Evolutionary conservation across 2,888 invertebrate genomes (phyloP).

Genomic region (Apodemia mormo): DNA sequence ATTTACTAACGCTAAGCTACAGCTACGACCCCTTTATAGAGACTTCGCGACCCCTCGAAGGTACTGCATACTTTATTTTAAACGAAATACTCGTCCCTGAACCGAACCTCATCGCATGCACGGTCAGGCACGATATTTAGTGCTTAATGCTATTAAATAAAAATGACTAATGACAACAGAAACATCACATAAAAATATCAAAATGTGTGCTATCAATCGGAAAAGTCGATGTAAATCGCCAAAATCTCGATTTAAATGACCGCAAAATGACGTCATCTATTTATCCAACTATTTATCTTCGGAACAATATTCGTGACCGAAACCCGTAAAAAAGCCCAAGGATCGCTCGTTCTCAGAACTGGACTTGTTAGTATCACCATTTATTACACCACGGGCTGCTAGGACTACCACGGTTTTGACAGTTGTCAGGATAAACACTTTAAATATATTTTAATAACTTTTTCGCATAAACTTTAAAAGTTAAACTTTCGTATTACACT

Average conservation of each 20-base stretch:
- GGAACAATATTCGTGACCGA: constrained; percentile 65
- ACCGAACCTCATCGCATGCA: too few relatives aligned
- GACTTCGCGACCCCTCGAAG: too few relatives aligned
- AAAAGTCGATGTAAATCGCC: neutral
- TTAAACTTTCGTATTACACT: too few relatives aligned
- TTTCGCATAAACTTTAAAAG: too few relatives aligned
- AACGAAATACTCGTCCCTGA: too few relatives aligned
- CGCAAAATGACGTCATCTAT: constrained; percentile 56
- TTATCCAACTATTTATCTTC: constrained; percentile 65
- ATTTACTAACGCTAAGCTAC: too few relatives aligned
- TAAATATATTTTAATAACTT: neutral
- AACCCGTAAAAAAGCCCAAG: constrained; percentile 46
- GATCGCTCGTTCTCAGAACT: constrained; percentile 66
- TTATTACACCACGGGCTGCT: constrained; percentile 66
- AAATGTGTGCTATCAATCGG: neutral
- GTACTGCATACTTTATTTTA: too few relatives aligned
- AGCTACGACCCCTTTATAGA: too few relatives aligned
- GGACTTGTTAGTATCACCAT: constrained; percentile 71
- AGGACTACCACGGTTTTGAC: constrained; percentile 33
- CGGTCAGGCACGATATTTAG: too few relatives aligned
- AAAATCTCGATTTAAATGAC: constrained; percentile 35
- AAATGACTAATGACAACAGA: too few relatives aligned
- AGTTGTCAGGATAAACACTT: neutral
- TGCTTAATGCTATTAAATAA: too few relatives aligned
- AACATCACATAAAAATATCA: too few relatives aligned